Evolutionary conservation across 2,113 vertebrate genomes (phyloP), one percentile per base, ranked within the genome.

Genomic region (Tenrec ecaudatus): DNA sequence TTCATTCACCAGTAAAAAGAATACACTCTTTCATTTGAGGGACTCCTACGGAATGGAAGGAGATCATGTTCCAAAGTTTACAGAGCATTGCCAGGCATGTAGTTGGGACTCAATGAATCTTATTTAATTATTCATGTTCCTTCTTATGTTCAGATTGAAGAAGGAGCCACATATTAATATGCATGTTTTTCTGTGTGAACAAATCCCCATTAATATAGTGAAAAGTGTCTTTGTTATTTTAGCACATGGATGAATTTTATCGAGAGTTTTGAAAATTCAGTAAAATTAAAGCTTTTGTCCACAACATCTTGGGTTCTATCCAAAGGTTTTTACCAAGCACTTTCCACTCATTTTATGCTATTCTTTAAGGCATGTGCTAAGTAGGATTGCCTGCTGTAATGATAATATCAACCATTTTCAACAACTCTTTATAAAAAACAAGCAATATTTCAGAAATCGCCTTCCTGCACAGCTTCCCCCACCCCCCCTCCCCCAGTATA

Each of bases 371-470:
- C 22, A 60, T 43, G 12, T 73, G 84, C 90, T 86, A 68, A 81
- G 57, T 19, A 47, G 81, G 43, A 64, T 88, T 69, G n/a, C n/a
- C 66, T 38, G 23, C 60, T 36, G 71, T 77, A 64, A 36, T n/a
- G 16, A 9, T 69, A 82, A 86, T 58, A 78, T 43, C 58, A 92
- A 78, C 29, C 33, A 43, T 92, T 90, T 80, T 31, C 62, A 89
- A 60, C 25, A 93, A 27, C 36, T 77, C 25, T 62, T 94, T 92
- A 78, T 73, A 76, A 36, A 90, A 80, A 95, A 40, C 11, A 53
- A 53, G 12, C 47, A 53, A 10, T 25, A 22, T 82, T 91, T 95
- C 68, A 76, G 90, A 93, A 94, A 91, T 62, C 60, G 31, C 77
- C 75, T 89, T 82, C 15, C 76, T 23, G 19, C 31, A 25, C 15